Percentiles rank a stretch among this genome's conserved stretches.
Evolutionary conservation across 2,888 invertebrate species (phyloP).

Genomic region (Diogma glabrata): DNA sequence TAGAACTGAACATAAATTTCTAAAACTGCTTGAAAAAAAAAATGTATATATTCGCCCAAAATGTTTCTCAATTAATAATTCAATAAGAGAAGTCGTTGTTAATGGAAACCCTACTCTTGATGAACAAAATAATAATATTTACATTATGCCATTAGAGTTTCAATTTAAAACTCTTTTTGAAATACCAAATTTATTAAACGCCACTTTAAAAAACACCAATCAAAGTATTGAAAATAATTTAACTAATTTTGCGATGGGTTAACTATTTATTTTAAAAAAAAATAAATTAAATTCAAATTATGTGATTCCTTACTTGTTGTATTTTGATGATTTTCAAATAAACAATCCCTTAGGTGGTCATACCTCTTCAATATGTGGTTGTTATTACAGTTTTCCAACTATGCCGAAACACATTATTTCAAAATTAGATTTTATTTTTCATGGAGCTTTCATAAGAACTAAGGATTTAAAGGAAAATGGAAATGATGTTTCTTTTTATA

Average conservation of each 20-base stretch:
- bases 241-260: neutral
- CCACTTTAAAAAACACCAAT: neutral
- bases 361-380: neutral
- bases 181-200: neutral
- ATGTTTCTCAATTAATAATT: neutral
- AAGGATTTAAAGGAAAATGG: neutral
- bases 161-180: neutral
- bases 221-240: neutral
- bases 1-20: neutral
- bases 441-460: neutral
- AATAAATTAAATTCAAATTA: neutral
- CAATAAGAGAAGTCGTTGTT: neutral
- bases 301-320: neutral
- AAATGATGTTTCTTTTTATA: neutral
- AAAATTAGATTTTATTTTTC: neutral
- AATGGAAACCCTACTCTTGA: neutral
- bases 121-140: neutral
- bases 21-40: neutral
- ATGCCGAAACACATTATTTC: neutral
- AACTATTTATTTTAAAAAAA: neutral
- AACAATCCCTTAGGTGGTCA: neutral
- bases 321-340: conserved; percentile 3
- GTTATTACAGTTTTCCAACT: neutral
- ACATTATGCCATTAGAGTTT: neutral
- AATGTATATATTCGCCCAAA: neutral